Percentiles rank a stretch among this genome's conserved stretches.
Conservation (phyloP, 2,113 vertebrate genomes). For the Rhynchomys soricoides region DNA sequence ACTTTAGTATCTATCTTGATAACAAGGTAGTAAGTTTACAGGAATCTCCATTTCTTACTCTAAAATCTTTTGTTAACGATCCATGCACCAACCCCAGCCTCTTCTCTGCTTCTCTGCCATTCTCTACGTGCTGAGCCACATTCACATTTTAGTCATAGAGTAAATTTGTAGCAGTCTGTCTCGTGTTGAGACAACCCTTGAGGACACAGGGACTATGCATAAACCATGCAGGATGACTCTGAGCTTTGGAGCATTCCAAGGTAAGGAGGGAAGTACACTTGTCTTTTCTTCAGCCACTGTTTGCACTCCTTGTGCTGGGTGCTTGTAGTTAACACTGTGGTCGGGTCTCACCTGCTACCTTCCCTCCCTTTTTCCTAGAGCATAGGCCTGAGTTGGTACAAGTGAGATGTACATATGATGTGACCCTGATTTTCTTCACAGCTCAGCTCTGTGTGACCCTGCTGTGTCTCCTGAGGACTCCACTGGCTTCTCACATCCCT, state of each 20-base stretch:
- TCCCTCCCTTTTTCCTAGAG: not conserved
- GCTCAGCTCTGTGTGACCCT: not conserved
- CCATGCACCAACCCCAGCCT: not conserved
- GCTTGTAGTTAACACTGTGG: not conserved
- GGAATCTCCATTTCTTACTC: not conserved
- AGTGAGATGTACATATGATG: not conserved
- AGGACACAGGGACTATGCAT: not conserved
- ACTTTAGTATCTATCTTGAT: not conserved
- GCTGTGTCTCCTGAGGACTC: not conserved
- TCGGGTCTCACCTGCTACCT: not conserved
- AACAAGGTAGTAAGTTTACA: not conserved
- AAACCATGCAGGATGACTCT: not conserved
- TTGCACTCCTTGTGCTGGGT: not conserved
- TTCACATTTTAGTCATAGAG: not conserved
- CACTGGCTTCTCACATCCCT: not conserved
- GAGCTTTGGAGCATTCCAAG: not conserved
- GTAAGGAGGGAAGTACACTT: not conserved
- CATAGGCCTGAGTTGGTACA: not conserved
- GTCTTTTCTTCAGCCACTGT: not conserved
- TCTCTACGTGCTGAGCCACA: not conserved
- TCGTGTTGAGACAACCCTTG: not conserved
- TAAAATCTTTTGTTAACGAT: not conserved
- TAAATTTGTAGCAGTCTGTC: not conserved
- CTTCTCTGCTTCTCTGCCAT: not conserved
- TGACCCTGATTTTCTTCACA: not conserved